Evolutionary conservation across 2,797 vertebrate species (phyloP).

Genomic region (Hippopotamyrus pictus): DNA sequence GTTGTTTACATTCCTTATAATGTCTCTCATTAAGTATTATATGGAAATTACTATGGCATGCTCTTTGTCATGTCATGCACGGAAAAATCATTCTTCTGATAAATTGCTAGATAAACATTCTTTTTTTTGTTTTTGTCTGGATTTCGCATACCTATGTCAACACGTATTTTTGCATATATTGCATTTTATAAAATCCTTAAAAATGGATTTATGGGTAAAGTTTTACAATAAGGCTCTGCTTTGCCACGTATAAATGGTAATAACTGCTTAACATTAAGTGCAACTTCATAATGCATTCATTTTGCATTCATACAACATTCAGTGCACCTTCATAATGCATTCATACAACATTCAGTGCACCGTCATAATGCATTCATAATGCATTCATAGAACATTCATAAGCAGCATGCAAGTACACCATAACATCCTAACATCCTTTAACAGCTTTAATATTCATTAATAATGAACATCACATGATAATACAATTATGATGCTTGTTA

Average conservation of each 20-base stretch:
- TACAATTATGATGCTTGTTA: too few species aligned
- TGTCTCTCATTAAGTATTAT: conserved; percentile 1
- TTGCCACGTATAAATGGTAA: background rate
- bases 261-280: background rate
- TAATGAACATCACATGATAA: too few species aligned
- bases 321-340: background rate
- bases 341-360: background rate
- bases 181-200: background rate
- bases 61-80: background rate
- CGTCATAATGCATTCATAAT: too few species aligned
- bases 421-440: too few species aligned
- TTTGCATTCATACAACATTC: background rate
- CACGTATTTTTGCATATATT: background rate
- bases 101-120: background rate
- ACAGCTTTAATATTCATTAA: too few species aligned
- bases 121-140: background rate
- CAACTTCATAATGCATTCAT: too few species aligned
- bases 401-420: background rate
- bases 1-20: conserved; percentile 4
- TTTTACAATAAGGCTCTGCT: background rate
- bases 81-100: background rate
- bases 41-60: background rate
- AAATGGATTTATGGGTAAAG: background rate
- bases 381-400: background rate
- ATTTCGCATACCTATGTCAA: background rate